Conservation (phyloP, 2,797 vertebrate genomes). For the Takifugu ocellatus region DNA sequence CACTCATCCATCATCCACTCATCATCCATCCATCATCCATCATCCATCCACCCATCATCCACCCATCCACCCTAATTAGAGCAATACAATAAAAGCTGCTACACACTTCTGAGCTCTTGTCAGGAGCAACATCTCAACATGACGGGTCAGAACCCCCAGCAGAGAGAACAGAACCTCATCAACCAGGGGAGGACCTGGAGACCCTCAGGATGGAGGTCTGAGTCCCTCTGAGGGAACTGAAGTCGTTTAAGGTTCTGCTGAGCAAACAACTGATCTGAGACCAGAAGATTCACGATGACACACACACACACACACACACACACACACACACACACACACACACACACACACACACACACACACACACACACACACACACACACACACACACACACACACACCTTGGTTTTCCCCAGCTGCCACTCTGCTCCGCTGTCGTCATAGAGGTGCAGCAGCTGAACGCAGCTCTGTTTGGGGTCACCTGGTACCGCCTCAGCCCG, state of each 20-base stretch:
- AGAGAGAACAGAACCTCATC: too few relatives aligned
- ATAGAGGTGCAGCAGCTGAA: constrained; percentile 79
- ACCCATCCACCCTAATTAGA: too few relatives aligned
- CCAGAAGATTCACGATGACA: background rate
- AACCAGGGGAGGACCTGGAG: too few relatives aligned
- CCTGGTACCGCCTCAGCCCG: constrained; percentile 71
- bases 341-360: constrained; percentile 2
- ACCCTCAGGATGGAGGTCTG: too few relatives aligned
- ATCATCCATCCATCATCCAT: too few relatives aligned
- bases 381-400: constrained; percentile 45
- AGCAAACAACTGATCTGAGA: background rate
- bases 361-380: constrained; percentile 5
- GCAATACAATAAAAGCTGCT: too few relatives aligned
- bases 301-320: background rate
- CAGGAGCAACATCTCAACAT: too few relatives aligned
- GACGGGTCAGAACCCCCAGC: too few relatives aligned
- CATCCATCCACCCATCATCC: too few relatives aligned
- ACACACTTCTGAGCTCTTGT: too few relatives aligned
- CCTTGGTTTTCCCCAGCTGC: constrained; percentile 96
- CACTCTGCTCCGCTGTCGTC: constrained; percentile 83
- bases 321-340: background rate
- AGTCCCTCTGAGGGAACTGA: too few relatives aligned
- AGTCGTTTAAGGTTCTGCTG: background rate
- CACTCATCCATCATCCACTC: too few relatives aligned
- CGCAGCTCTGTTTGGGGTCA: constrained; percentile 80